These are phyloP conservation scores for Thryonomys swinderianus DNA, from an alignment of 2,113 vertebrate genomes.

Conservation along the genomic window DNA sequence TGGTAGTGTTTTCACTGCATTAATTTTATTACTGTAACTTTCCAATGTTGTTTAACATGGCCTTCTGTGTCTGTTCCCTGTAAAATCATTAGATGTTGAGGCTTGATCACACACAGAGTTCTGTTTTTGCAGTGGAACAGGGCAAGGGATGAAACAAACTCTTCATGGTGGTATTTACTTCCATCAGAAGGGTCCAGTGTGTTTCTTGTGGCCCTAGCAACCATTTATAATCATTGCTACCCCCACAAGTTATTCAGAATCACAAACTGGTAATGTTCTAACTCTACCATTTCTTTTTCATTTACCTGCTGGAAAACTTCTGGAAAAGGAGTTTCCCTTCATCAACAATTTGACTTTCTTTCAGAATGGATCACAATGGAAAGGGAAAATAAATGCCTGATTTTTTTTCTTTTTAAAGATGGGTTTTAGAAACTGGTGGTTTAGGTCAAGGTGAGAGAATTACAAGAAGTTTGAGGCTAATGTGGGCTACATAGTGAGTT, in stretches of 20 bases:
- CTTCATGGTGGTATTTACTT: background rate
- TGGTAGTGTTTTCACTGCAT: background rate
- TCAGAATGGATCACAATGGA: background rate
- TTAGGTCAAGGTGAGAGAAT: background rate
- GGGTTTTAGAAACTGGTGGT: background rate
- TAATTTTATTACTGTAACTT: background rate
- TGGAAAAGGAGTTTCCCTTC: background rate
- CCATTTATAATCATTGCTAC: background rate
- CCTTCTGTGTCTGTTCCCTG: background rate
- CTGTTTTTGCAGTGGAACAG: background rate
- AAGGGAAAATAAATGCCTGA: background rate
- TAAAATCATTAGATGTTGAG: conserved; percentile 9
- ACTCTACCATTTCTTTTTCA: background rate
- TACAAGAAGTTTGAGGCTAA: background rate
- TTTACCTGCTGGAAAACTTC: background rate
- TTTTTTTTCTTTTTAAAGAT: background rate
- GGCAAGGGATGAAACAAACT: background rate
- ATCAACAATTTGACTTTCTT: background rate
- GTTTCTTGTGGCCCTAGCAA: background rate
- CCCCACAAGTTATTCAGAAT: background rate
- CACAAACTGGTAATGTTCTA: background rate
- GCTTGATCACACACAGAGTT: background rate
- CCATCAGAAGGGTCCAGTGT: background rate
- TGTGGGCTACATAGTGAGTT: too few relatives aligned
- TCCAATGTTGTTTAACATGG: background rate